phyloP scores from a whole-genome alignment of 1,140 invertebrate genomes.

The Bombus sibiricus region DNA sequence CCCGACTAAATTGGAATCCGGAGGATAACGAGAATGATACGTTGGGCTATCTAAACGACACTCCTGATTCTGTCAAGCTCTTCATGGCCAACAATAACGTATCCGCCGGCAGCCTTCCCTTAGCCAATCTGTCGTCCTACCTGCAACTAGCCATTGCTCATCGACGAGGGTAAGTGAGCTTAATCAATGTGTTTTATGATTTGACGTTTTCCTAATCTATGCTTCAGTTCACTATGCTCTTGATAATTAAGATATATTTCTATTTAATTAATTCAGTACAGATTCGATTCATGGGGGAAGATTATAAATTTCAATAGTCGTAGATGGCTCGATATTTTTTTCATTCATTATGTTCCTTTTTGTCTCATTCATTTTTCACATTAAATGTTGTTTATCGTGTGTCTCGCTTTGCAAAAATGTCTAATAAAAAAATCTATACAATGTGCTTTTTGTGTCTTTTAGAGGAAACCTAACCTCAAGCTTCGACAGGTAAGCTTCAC shows the following conservation, averaged over 20 bases:
- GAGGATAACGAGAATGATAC: constrained; percentile 67
- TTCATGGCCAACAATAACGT: constrained; percentile 47
- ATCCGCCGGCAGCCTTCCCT: constrained; percentile 39
- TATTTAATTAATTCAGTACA: neutral
- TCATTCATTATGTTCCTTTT: neutral
- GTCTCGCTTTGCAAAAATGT: constrained; percentile 46
- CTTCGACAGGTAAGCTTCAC: constrained; percentile 77
- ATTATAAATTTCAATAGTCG: too few relatives aligned
- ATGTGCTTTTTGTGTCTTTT: constrained; percentile 72
- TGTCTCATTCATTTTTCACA: neutral
- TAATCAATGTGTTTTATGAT: too few relatives aligned
- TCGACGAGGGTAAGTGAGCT: constrained; percentile 74
- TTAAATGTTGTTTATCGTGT: constrained; percentile 45
- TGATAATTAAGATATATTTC: neutral
- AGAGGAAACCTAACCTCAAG: constrained; percentile 76
- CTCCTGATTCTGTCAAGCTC: constrained; percentile 34
- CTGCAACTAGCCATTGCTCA: constrained; percentile 70
- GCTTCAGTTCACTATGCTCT: neutral
- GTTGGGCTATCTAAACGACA: constrained; percentile 69
- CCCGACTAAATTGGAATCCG: neutral
- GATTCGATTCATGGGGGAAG: neutral
- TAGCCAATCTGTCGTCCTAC: constrained; percentile 72
- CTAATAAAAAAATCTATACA: constrained; percentile 39
- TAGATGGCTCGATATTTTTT: neutral
- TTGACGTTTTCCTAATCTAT: neutral